These are phyloP conservation scores for Smithornis capensis DNA, from an alignment of 2,113 vertebrate species.

Conservation along the genomic window DNA sequence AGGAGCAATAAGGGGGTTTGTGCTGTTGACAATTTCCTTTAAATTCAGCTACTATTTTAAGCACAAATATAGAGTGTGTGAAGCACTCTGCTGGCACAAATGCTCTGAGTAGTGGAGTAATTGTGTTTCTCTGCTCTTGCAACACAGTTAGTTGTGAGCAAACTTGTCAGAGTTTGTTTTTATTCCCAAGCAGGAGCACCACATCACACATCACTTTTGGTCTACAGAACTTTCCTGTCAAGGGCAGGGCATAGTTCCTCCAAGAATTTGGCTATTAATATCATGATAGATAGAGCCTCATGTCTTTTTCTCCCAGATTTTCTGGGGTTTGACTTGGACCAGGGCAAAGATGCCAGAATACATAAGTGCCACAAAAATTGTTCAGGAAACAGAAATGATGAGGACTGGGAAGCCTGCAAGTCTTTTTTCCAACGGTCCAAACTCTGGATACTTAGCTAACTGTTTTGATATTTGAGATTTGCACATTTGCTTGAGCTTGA, in stretches of 20 bases:
- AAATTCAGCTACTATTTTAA: not conserved
- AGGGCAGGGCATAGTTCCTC: not conserved
- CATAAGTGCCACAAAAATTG: not conserved
- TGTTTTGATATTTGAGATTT: not conserved
- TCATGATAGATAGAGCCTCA: not conserved
- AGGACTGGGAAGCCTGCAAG: not conserved
- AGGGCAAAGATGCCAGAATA: not conserved
- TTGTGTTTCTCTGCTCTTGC: not conserved
- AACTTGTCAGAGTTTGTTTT: not conserved
- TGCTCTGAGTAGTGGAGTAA: not conserved
- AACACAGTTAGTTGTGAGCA: not conserved
- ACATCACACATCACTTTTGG: not conserved
- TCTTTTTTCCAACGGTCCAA: not conserved
- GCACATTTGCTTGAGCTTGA: not conserved
- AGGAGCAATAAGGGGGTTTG: not conserved
- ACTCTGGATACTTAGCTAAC: not conserved
- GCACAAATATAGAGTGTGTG: not conserved
- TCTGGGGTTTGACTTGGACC: not conserved
- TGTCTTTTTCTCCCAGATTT: not conserved
- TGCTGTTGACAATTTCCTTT: not conserved
- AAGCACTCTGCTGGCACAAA: not conserved
- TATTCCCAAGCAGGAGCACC: not conserved
- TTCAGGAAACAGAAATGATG: not conserved
- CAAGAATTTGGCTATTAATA: not conserved
- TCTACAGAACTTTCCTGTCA: not conserved